A percentile compares a stretch with the other conserved stretches of the same genome.
These are phyloP conservation scores for Dipus sagitta DNA, from an alignment of 2,797 vertebrate genomes.

Conservation along the genomic window DNA sequence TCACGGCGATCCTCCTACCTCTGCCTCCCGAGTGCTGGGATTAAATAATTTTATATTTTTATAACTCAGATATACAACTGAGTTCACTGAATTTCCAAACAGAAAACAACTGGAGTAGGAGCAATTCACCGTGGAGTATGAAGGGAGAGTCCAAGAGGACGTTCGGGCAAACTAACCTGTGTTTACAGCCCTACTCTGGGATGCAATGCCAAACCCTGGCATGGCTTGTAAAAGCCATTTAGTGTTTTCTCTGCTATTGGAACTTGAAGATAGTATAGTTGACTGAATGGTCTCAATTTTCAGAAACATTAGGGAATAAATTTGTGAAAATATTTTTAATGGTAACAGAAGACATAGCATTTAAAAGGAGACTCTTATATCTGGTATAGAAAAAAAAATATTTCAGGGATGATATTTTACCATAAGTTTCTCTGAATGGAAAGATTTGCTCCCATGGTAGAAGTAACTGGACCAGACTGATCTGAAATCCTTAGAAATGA, in stretches of 20 bases:
- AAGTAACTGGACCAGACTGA: neutral
- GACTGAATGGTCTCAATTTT: neutral
- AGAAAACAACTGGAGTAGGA: neutral
- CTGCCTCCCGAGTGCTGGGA: too few species aligned
- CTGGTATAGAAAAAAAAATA: conserved; percentile 13
- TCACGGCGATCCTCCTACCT: too few species aligned
- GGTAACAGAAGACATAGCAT: neutral
- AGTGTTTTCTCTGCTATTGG: neutral
- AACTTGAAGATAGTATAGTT: neutral
- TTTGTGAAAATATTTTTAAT: conserved; percentile 1
- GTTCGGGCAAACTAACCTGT: neutral
- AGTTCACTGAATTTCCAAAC: neutral
- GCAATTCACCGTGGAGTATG: too few species aligned
- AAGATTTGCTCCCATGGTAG: neutral
- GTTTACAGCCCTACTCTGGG: neutral
- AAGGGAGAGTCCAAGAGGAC: too few species aligned
- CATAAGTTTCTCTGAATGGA: neutral
- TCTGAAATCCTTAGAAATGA: neutral
- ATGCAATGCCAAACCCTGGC: neutral
- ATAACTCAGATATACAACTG: neutral
- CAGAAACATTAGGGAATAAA: neutral
- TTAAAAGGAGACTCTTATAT: neutral
- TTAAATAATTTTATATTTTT: neutral
- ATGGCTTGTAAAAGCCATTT: neutral
- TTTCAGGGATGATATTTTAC: neutral